phyloP scores from a whole-genome alignment of 2,797 vertebrate genomes.

The Lemur catta region DNA sequence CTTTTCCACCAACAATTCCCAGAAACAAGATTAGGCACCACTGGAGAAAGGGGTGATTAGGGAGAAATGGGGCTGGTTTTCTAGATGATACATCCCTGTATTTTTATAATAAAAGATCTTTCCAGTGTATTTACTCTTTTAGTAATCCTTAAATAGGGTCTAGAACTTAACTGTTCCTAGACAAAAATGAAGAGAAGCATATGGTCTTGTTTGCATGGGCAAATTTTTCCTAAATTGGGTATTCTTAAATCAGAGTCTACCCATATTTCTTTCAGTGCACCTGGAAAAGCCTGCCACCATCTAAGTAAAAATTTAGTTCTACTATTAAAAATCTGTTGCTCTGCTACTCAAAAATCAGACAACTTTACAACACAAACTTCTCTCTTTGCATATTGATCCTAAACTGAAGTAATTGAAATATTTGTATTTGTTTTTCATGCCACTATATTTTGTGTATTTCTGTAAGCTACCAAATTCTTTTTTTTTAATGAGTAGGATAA shows the following conservation, averaged over 20 bases:
- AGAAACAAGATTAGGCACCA: neutral
- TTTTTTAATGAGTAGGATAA: slow-evolving; percentile 42
- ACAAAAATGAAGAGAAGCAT: neutral
- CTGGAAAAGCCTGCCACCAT: neutral
- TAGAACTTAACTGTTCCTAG: neutral
- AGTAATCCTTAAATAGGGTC: neutral
- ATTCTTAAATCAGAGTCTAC: neutral
- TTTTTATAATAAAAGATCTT: neutral
- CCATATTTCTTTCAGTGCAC: neutral
- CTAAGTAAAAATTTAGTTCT: neutral
- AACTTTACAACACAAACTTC: neutral
- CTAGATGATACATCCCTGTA: neutral
- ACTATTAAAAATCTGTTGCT: neutral
- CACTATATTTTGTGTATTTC: neutral
- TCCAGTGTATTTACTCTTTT: neutral
- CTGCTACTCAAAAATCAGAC: neutral
- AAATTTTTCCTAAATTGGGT: neutral
- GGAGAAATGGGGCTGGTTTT: neutral
- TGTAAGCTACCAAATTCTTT: neutral
- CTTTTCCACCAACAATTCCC: neutral
- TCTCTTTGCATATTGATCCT: neutral
- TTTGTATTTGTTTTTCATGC: slow-evolving; percentile 7
- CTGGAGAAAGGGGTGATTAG: neutral
- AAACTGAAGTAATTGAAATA: neutral
- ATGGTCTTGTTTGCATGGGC: neutral